phyloP scores from a whole-genome alignment of 2,888 invertebrate genomes.

The Campaea margaritaria region DNA sequence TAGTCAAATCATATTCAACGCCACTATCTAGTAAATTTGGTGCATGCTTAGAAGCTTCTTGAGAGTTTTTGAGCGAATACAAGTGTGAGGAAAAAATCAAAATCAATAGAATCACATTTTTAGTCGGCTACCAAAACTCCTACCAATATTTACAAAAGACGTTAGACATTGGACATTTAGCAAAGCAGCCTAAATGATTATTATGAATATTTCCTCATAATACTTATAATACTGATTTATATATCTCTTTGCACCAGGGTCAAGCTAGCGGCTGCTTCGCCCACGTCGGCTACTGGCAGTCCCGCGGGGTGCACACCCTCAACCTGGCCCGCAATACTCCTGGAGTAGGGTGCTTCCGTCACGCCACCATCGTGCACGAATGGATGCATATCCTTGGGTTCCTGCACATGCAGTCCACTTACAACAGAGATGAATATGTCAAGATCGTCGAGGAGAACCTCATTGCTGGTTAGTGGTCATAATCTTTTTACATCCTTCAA shows the following conservation, averaged over 20 bases:
- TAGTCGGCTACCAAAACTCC: background rate
- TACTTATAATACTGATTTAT: too few species aligned
- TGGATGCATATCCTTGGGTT: slow-evolving; percentile 84
- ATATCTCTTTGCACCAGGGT: slow-evolving; percentile 54
- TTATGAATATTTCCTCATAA: too few species aligned
- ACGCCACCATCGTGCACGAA: slow-evolving; percentile 91
- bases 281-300: slow-evolving; percentile 70
- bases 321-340: slow-evolving; percentile 78
- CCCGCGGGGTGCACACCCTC: slow-evolving; percentile 76
- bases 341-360: slow-evolving; percentile 85
- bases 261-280: slow-evolving; percentile 69
- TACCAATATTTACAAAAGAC: background rate
- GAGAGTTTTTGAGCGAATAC: too few species aligned
- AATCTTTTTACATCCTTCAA: too few species aligned
- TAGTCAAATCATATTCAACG: too few species aligned
- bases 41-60: too few species aligned
- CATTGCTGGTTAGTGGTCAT: slow-evolving; percentile 71
- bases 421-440: slow-evolving; percentile 83
- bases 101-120: background rate
- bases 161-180: background rate
- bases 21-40: too few species aligned
- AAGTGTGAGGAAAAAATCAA: too few species aligned
- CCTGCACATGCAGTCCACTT: slow-evolving; percentile 79
- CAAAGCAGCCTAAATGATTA: too few species aligned
- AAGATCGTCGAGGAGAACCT: slow-evolving; percentile 89